Evolutionary conservation across 2,888 invertebrate genomes (phyloP).

Genomic region (Scaptomyza cyrtandrae): DNA sequence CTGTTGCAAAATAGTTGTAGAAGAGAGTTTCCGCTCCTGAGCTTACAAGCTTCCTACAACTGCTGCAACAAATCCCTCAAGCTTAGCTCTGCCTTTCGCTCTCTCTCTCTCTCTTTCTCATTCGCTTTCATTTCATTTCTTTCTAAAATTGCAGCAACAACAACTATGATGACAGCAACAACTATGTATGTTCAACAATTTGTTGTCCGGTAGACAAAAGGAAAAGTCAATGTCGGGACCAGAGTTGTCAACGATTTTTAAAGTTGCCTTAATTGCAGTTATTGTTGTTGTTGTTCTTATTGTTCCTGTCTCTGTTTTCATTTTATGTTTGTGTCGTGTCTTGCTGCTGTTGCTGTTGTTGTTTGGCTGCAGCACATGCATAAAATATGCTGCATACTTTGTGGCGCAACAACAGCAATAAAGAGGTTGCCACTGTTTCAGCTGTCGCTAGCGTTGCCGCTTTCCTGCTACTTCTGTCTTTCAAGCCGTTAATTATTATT

Average conservation of each 20-base stretch:
- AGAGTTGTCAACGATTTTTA: slow-evolving; percentile 75
- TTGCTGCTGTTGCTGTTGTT: slow-evolving; percentile 30
- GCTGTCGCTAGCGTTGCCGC: slow-evolving; percentile 2
- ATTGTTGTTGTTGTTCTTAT: slow-evolving; percentile 37
- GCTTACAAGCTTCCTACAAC: slow-evolving; percentile 66
- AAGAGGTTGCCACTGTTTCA: slow-evolving; percentile 22
- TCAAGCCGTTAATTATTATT: slow-evolving; percentile 83
- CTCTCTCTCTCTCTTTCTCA: not conserved
- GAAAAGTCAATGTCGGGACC: slow-evolving; percentile 69
- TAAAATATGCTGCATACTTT: slow-evolving; percentile 78
- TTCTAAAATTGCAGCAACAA: slow-evolving; percentile 39
- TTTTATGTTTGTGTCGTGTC: slow-evolving; percentile 64
- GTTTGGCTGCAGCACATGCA: slow-evolving; percentile 71
- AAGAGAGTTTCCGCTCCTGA: slow-evolving; percentile 67
- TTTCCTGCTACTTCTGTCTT: slow-evolving; percentile 56
- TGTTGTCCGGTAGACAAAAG: slow-evolving; percentile 64
- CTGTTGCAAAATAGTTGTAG: slow-evolving; percentile 68
- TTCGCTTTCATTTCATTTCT: not conserved
- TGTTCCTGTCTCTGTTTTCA: slow-evolving; percentile 21
- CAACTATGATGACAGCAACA: slow-evolving; percentile 40
- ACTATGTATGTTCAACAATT: slow-evolving; percentile 71
- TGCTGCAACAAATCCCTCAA: slow-evolving; percentile 66
- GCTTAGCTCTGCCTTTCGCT: slow-evolving; percentile 35
- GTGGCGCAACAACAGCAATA: slow-evolving; percentile 38
- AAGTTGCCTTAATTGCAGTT: slow-evolving; percentile 75